Evolutionary conservation across 2,888 invertebrate species (phyloP).

Genomic region (Pyrrhosoma nymphula): DNA sequence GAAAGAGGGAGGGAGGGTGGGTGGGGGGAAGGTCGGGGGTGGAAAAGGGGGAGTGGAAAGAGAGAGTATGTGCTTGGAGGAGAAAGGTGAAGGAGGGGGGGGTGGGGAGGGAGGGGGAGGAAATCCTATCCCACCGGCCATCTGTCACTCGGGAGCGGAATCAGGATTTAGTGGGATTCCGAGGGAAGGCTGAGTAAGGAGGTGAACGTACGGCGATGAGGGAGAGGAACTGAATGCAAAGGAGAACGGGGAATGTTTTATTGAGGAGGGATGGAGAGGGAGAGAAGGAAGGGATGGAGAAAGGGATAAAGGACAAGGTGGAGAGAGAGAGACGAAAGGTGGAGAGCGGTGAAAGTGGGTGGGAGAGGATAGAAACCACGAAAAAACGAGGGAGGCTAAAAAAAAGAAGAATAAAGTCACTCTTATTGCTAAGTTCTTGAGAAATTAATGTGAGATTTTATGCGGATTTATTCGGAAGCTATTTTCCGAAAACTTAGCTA

Average conservation of each 20-base stretch:
- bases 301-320: not conserved
- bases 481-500: not conserved
- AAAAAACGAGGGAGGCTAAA: not conserved
- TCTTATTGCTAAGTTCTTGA: conserved; percentile 56
- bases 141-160: conserved; percentile 63
- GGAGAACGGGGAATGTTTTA: conserved; percentile 60
- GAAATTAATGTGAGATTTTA: conserved; percentile 60
- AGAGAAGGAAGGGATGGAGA: not conserved
- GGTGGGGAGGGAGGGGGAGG: not conserved
- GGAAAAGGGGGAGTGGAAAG: not conserved
- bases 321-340: not conserved
- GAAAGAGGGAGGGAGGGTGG: not conserved
- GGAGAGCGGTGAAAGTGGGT: not conserved
- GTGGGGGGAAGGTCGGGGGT: not conserved
- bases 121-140: conserved; percentile 65
- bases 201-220: conserved; percentile 64
- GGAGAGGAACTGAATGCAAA: conserved; percentile 63
- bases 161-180: conserved; percentile 67
- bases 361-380: not conserved
- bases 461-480: conserved; percentile 44
- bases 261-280: conserved; percentile 38
- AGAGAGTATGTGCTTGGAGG: conserved; percentile 21
- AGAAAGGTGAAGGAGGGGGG: not conserved
- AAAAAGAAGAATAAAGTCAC: not conserved
- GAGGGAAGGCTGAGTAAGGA: conserved; percentile 67